These are phyloP conservation scores for Rhynchomys soricoides DNA, from an alignment of 2,113 vertebrate species.

Conservation along the genomic window DNA sequence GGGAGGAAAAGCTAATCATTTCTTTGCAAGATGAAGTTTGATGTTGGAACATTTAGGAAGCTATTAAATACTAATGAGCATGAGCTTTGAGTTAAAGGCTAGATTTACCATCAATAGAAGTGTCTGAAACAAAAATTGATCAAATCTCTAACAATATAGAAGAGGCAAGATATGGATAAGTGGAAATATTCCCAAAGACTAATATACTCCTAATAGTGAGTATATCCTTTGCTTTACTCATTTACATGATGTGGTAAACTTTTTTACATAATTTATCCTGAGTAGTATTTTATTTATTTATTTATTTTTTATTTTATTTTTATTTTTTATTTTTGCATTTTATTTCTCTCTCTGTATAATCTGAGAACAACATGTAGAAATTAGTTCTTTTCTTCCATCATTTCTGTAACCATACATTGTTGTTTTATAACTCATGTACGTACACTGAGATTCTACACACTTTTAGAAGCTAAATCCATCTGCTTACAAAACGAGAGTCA, in stretches of 20 bases:
- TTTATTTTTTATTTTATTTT: too few relatives aligned
- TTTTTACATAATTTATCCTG: neutral
- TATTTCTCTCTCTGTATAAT: neutral
- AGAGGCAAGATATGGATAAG: neutral
- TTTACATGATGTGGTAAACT: neutral
- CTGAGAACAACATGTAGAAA: neutral
- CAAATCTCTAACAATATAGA: neutral
- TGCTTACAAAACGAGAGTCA: neutral
- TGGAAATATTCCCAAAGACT: neutral
- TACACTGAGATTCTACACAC: neutral
- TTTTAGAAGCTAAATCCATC: neutral
- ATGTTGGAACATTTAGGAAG: neutral
- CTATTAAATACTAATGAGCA: neutral
- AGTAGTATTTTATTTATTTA: neutral
- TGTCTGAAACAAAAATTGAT: neutral
- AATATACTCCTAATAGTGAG: neutral
- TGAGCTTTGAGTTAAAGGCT: neutral
- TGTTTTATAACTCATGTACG: neutral
- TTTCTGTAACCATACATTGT: neutral
- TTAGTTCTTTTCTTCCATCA: neutral
- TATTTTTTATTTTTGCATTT: neutral
- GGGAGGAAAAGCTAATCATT: neutral
- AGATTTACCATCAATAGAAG: neutral
- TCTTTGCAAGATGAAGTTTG: neutral
- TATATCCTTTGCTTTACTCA: neutral